Evolutionary conservation across 2,113 vertebrate species (phyloP).

Genomic region (Rousettus leschenaultii): DNA sequence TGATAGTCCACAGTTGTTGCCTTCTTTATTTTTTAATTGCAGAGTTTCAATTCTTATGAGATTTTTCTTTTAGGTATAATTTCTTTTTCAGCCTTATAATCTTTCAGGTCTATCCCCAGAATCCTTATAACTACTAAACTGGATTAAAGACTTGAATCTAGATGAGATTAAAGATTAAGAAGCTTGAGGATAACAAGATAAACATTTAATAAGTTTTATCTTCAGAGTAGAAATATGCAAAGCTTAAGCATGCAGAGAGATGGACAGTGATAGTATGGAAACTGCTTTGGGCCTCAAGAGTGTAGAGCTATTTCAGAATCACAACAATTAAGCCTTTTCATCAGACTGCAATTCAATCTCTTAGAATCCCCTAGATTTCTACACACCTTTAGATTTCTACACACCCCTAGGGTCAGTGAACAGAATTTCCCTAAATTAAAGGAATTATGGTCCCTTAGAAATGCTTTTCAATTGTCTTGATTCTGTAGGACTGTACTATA

Average conservation of each 20-base stretch:
- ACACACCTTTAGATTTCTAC: not conserved
- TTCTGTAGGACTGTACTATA: not conserved
- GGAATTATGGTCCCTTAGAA: not conserved
- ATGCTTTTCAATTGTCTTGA: not conserved
- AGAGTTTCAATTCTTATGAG: slow-evolving; percentile 56
- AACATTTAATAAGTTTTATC: slow-evolving; percentile 62
- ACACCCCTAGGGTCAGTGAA: not conserved
- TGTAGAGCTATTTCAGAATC: not conserved
- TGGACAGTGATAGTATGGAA: slow-evolving; percentile 49
- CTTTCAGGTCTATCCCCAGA: slow-evolving; percentile 61
- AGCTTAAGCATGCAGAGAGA: slow-evolving; percentile 61
- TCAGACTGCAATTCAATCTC: not conserved
- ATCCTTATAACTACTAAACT: slow-evolving; percentile 67
- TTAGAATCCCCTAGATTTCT: slow-evolving; percentile 9
- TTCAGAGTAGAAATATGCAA: slow-evolving; percentile 55
- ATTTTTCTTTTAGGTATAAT: slow-evolving; percentile 50
- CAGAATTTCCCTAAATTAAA: slow-evolving; percentile 26
- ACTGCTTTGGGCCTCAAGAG: not conserved
- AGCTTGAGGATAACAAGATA: slow-evolving; percentile 58
- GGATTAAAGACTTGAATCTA: slow-evolving; percentile 66
- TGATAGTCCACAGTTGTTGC: slow-evolving; percentile 5
- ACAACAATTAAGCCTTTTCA: not conserved
- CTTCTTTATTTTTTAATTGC: slow-evolving; percentile 37
- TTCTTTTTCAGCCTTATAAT: slow-evolving; percentile 60
- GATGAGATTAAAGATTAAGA: slow-evolving; percentile 75